phyloP scores from a whole-genome alignment of 2,888 invertebrate genomes.

The Lepidonotus clava region DNA sequence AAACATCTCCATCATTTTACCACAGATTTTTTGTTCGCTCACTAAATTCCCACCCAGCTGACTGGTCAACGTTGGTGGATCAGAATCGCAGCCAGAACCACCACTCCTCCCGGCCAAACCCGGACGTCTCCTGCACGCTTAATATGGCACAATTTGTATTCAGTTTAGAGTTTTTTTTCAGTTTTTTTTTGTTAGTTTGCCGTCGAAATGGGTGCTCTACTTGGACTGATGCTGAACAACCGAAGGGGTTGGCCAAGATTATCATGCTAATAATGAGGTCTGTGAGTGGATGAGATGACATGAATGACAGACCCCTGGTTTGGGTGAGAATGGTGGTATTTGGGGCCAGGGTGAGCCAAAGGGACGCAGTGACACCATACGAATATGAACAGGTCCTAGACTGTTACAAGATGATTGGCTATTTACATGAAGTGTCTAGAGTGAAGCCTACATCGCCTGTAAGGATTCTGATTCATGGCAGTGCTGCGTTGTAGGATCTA shows the following conservation, averaged over 20 bases:
- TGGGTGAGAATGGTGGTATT: not conserved
- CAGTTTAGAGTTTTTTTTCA: too few species aligned
- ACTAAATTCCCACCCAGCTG: not conserved
- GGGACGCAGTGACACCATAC: not conserved
- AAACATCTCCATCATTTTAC: constrained; percentile 7
- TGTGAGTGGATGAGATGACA: constrained; percentile 29
- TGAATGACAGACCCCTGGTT: not conserved
- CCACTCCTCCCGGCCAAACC: not conserved
- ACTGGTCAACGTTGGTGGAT: constrained; percentile 12
- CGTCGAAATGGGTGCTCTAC: not conserved
- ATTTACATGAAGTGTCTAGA: not conserved
- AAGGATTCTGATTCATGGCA: not conserved
- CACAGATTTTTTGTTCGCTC: constrained; percentile 10
- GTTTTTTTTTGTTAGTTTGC: not conserved
- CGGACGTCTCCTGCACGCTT: not conserved
- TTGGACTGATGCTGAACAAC: constrained; percentile 9
- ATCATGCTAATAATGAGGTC: constrained; percentile 1
- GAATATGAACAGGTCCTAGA: not conserved
- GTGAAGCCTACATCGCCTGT: not conserved
- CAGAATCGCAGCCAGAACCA: not conserved
- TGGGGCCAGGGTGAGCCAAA: not conserved
- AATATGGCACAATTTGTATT: constrained; percentile 24
- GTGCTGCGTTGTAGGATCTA: constrained; percentile 22
- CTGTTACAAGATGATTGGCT: not conserved
- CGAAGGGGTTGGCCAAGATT: not conserved